Conservation (phyloP, 2,888 invertebrate species). For the Augiades crinisus region DNA sequence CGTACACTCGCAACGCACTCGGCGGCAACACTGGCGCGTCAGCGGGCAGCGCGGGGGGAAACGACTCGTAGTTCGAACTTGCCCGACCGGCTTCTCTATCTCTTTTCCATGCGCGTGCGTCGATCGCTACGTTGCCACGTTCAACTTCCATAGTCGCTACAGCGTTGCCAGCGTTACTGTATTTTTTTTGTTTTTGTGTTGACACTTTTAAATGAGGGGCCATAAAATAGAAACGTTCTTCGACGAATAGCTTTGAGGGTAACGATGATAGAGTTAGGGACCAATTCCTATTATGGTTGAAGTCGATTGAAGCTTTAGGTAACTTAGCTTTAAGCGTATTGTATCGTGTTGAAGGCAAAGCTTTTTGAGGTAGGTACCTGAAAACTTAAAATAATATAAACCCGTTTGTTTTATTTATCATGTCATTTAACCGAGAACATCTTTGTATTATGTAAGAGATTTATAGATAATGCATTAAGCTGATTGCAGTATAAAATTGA, state of each 20-base stretch:
- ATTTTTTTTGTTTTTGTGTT: conserved; percentile 75
- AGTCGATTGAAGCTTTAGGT: neutral
- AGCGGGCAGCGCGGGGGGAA: conserved; percentile 41
- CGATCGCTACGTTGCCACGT: conserved; percentile 73
- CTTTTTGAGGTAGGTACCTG: too few species aligned
- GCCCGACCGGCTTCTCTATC: conserved; percentile 65
- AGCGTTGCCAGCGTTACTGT: conserved; percentile 62
- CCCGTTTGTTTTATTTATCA: too few species aligned
- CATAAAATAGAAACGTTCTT: conserved; percentile 69
- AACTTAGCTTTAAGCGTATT: neutral
- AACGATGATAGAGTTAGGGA: conserved; percentile 37
- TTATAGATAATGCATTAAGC: too few species aligned
- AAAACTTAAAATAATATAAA: too few species aligned
- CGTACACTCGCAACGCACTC: conserved; percentile 60
- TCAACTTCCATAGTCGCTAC: conserved; percentile 52
- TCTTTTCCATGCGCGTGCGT: conserved; percentile 69
- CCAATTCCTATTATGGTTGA: conserved; percentile 16
- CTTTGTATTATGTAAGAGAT: too few species aligned
- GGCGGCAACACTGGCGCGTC: conserved; percentile 63
- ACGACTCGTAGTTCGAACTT: conserved; percentile 56
- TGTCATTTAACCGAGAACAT: too few species aligned
- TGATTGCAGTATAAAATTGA: too few species aligned
- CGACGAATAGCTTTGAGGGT: conserved; percentile 44
- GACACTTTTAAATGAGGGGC: conserved; percentile 71
- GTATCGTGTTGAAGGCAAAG: too few species aligned